Conservation (phyloP, 2,888 invertebrate species). For the Meganola albula region DNA sequence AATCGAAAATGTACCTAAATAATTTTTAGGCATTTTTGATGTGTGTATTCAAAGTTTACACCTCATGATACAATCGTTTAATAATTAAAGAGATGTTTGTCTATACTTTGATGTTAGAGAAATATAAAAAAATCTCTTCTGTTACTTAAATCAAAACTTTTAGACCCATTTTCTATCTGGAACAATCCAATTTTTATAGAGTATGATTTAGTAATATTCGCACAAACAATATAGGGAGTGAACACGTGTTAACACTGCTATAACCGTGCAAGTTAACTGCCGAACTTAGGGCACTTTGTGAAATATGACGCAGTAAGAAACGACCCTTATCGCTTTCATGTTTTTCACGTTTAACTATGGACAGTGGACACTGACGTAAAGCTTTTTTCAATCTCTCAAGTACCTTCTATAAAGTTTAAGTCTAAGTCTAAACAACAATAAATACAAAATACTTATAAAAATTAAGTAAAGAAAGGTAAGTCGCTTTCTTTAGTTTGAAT, state of each 20-base stretch:
- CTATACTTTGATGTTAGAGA: too few species aligned
- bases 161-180: constrained; percentile 39
- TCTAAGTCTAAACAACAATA: constrained; percentile 3
- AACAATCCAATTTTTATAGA: too few species aligned
- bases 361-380: constrained; percentile 6
- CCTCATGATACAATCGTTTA: too few species aligned
- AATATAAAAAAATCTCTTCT: too few species aligned
- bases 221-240: constrained; percentile 61
- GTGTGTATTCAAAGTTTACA: too few species aligned
- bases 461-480: too few species aligned
- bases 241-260: constrained; percentile 75
- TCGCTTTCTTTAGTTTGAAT: too few species aligned
- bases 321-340: constrained; percentile 59
- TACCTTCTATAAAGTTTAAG: constrained; percentile 1
- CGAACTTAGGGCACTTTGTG: constrained; percentile 72
- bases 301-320: constrained; percentile 70
- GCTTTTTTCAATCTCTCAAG: too few species aligned
- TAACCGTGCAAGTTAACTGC: constrained; percentile 71
- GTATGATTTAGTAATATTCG: constrained; percentile 54
- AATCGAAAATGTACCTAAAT: too few species aligned
- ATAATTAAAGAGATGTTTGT: too few species aligned
- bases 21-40: too few species aligned
- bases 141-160: constrained; percentile 27
- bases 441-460: too few species aligned
- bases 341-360: constrained; percentile 45